Conservation (phyloP, 1,140 invertebrate genomes). For the Venustaconcha ellipsiformis region DNA sequence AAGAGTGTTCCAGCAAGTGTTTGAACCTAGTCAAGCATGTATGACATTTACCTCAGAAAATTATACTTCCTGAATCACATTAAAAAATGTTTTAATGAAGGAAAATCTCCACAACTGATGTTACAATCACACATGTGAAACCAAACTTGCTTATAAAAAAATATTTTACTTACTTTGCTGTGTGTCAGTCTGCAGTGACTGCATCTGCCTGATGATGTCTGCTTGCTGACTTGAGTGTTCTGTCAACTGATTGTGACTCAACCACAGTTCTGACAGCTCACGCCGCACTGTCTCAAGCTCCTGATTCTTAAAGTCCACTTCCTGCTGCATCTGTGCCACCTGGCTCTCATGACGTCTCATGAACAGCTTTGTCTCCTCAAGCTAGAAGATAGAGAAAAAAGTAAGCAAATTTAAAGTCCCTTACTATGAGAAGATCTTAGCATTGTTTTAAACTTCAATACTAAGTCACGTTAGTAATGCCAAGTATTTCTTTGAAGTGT, state of each 20-base stretch:
- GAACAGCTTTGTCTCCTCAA: conserved; percentile 49
- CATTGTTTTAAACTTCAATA: no score
- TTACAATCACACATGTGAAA: no score
- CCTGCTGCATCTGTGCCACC: conserved; percentile 44
- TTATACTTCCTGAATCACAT: no score
- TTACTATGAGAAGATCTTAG: no score
- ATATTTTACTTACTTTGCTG: conserved; percentile 60
- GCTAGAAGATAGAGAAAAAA: conserved; percentile 26
- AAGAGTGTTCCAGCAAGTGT: no score
- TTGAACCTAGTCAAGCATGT: no score
- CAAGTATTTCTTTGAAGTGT: no score
- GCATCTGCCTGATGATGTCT: conserved; percentile 62
- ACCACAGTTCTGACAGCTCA: conserved; percentile 62
- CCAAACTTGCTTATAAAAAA: no score
- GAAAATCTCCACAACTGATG: no score
- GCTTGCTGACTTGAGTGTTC: conserved; percentile 64
- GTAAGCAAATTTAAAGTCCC: not conserved
- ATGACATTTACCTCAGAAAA: no score
- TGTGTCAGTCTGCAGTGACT: conserved; percentile 65
- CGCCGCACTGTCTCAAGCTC: conserved; percentile 59
- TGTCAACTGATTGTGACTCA: conserved; percentile 59
- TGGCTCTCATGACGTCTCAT: conserved; percentile 49
- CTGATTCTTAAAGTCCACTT: conserved; percentile 58
- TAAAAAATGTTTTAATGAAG: no score
- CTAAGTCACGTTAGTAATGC: no score